A percentile compares a stretch with the other conserved stretches of the same genome.
Conservation (phyloP, 2,888 invertebrate species). For the Melipona bicolor region DNA sequence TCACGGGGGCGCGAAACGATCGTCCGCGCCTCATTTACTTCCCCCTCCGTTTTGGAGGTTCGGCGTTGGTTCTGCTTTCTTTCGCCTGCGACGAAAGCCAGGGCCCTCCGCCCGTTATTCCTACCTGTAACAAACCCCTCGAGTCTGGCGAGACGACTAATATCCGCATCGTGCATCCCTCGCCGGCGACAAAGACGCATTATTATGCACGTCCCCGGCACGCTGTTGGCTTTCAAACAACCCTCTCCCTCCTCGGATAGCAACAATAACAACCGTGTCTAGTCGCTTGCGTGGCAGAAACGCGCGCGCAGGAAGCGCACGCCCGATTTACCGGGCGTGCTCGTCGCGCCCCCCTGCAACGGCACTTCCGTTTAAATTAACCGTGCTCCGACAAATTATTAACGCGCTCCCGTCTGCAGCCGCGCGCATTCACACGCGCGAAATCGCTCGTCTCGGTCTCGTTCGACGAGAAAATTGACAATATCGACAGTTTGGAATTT, state of each 20-base stretch:
- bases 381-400: conserved; percentile 11
- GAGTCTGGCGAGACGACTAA: conserved; percentile 69
- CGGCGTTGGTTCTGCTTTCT: conserved; percentile 15
- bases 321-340: conserved; percentile 27
- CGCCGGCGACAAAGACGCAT: conserved; percentile 45
- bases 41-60: not conserved
- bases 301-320: conserved; percentile 6
- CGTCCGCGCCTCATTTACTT: conserved; percentile 41
- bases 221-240: conserved; percentile 48
- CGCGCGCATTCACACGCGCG: not conserved
- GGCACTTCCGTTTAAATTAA: conserved; percentile 43
- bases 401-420: not conserved
- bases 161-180: conserved; percentile 59
- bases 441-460: not conserved
- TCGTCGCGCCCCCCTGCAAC: not conserved
- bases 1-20: conserved; percentile 42
- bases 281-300: conserved; percentile 31
- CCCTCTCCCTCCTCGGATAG: conserved; percentile 25
- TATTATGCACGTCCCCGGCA: conserved; percentile 54
- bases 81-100: conserved; percentile 19
- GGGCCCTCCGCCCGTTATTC: conserved; percentile 45
- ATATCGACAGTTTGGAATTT: not conserved
- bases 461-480: not conserved
- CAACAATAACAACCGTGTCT: conserved; percentile 56
- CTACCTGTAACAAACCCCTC: conserved; percentile 64